phyloP scores from a whole-genome alignment of 2,113 vertebrate genomes.

The Accipiter cooperii region DNA sequence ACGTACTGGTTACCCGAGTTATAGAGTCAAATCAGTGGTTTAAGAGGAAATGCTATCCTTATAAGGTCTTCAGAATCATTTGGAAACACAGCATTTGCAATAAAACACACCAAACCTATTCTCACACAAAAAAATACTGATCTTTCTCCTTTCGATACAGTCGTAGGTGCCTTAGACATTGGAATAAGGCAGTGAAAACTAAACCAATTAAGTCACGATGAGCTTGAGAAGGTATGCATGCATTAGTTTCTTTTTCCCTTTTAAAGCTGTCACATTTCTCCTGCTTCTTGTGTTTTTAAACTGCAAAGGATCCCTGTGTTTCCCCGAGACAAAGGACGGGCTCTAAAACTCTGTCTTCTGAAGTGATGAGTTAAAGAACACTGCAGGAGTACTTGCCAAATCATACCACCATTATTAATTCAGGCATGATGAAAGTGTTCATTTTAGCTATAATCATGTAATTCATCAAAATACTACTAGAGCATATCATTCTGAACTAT shows the following conservation, averaged over 20 bases:
- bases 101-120: constrained; percentile 3
- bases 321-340: constrained; percentile 57
- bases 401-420: constrained; percentile 77
- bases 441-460: constrained; percentile 92
- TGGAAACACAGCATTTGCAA: not conserved
- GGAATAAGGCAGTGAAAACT: constrained; percentile 51
- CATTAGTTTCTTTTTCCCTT: constrained; percentile 25
- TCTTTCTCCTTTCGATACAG: not conserved
- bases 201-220: constrained; percentile 1
- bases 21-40: not conserved
- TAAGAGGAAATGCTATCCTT: not conserved
- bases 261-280: constrained; percentile 34
- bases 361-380: constrained; percentile 80
- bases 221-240: constrained; percentile 15
- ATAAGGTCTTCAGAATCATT: not conserved
- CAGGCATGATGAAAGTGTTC: constrained; percentile 88
- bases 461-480: constrained; percentile 90
- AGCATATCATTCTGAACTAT: constrained; percentile 80
- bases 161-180: not conserved
- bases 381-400: constrained; percentile 77
- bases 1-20: not conserved
- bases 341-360: constrained; percentile 66
- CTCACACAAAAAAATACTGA: not conserved
- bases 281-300: constrained; percentile 6
- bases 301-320: constrained; percentile 11